Base-by-base conservation (phyloP, 1,140 invertebrate genomes). In the Coenobita brevimanus region DNA sequence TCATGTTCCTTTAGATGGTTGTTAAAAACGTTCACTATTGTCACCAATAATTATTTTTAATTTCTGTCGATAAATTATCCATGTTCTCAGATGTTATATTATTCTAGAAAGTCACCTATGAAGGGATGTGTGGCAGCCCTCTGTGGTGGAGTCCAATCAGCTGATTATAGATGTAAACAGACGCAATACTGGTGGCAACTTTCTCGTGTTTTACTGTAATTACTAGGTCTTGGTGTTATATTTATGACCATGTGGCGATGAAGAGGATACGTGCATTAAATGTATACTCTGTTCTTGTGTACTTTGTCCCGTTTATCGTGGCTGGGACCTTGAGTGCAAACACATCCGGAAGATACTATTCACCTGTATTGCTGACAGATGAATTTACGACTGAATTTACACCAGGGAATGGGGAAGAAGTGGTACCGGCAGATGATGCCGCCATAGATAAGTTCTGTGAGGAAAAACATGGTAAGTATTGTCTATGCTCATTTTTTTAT, bases 131-230 rank as follows among this genome's bases (percentile, higher is more conserved):
- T n/a, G 15, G 54, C 75, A 43, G 76, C 43, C 81, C 27, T 0
- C 38, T 17, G 43, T 57, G 71, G 81, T 73, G 81, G 36, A 54
- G 85, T 80, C 84, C 84, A 62, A 80, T 80, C 85, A 87, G 85
- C 85, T 87, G 85, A 87, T 87, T 73, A 73, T 73, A 71, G 73
- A 85, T 79, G 78, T 87, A 87, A 87, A 87, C 85, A 87, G 64
- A 80, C 81, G 81, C 81, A 75, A 46, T 50, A 83, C 30, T 67
- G 36, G 24, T 24, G 3, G 24, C 54, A 38, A 6, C n/a, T 62
- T n/a, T 36, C 78, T 64, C 57, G 30, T 64, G 17, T 30, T 41
- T n/a, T 67, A 10, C 62, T 24, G 62, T 24, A 67, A 8, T 30
- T 17, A 67, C 62, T 67, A 6, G 41, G 36, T 24, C 3, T 27